Evolutionary conservation across 2,888 invertebrate species (phyloP).

Genomic region (Lasius fuliginosus): DNA sequence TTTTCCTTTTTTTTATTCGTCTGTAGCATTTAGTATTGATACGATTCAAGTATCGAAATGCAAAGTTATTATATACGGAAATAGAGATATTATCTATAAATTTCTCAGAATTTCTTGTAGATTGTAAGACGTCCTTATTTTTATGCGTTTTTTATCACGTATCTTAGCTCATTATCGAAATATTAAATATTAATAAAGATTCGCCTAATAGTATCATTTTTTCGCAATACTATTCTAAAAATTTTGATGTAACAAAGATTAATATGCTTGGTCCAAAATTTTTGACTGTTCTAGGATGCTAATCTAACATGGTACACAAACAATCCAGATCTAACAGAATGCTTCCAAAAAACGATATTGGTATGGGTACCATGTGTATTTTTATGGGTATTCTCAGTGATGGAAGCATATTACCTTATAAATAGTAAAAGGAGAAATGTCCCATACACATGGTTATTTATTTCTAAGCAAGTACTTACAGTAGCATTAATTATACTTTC

Average conservation of each 20-base stretch:
- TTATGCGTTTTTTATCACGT: not conserved
- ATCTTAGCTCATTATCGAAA: not conserved
- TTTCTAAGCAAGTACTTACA: slow-evolving; percentile 90
- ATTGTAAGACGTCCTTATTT: not conserved
- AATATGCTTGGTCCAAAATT: slow-evolving; percentile 9
- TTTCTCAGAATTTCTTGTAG: not conserved
- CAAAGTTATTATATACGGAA: not conserved
- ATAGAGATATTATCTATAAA: not conserved
- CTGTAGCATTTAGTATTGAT: not conserved
- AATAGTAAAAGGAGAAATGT: slow-evolving; percentile 92
- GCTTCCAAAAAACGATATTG: slow-evolving; percentile 96
- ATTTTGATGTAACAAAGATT: slow-evolving; percentile 12
- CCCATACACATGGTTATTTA: slow-evolving; percentile 90
- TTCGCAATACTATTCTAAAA: not conserved
- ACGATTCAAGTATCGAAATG: not conserved
- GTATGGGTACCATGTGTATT: slow-evolving; percentile 96
- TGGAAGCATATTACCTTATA: slow-evolving; percentile 92
- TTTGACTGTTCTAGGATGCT: slow-evolving; percentile 89
- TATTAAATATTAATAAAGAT: not conserved
- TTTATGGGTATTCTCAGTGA: slow-evolving; percentile 92
- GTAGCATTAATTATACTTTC: slow-evolving; percentile 90
- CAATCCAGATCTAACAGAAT: slow-evolving; percentile 95
- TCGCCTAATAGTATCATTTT: not conserved
- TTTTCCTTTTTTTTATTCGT: not conserved
- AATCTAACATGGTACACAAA: slow-evolving; percentile 93